phyloP scores from a whole-genome alignment of 1,140 invertebrate species.

The Dendrolimus punctatus region DNA sequence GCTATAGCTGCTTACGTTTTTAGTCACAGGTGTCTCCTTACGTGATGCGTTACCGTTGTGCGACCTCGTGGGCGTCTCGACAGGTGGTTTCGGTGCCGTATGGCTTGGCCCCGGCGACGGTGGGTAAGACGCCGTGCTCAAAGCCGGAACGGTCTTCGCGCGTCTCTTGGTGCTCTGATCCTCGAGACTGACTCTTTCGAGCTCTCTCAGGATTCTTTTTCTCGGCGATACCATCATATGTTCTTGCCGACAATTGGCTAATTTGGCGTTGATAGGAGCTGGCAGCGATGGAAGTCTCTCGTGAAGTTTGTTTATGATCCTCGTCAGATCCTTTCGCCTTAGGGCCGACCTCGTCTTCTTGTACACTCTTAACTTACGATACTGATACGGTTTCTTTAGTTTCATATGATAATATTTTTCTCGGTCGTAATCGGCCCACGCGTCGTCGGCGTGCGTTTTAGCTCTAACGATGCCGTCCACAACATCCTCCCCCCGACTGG shows the following conservation, averaged over 20 bases:
- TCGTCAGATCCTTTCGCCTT: constrained; percentile 50
- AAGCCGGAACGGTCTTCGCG: constrained; percentile 62
- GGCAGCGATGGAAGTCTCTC: constrained; percentile 60
- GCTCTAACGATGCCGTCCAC: constrained; percentile 38
- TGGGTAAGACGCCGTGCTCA: constrained; percentile 54
- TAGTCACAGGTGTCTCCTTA: constrained; percentile 43
- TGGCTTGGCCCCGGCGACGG: constrained; percentile 51
- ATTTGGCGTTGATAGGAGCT: constrained; percentile 56
- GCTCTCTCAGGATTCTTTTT: constrained; percentile 81
- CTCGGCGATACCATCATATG: constrained; percentile 77
- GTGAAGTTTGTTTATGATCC: constrained; percentile 63
- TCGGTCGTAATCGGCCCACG: constrained; percentile 49
- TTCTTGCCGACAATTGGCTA: constrained; percentile 61
- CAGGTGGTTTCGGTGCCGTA: constrained; percentile 24
- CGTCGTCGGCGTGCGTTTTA: constrained; percentile 33
- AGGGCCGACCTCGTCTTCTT: constrained; percentile 54
- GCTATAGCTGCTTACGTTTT: constrained; percentile 80
- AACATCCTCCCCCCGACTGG: constrained; percentile 40
- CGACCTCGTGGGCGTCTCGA: constrained; percentile 20
- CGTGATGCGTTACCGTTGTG: constrained; percentile 37
- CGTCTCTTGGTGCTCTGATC: constrained; percentile 69
- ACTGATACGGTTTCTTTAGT: constrained; percentile 67
- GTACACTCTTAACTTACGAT: constrained; percentile 66
- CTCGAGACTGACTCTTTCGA: constrained; percentile 81
- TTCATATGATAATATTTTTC: constrained; percentile 66